Evolutionary conservation across 2,113 vertebrate species (phyloP).

Genomic region (Pteruthius melanotis): DNA sequence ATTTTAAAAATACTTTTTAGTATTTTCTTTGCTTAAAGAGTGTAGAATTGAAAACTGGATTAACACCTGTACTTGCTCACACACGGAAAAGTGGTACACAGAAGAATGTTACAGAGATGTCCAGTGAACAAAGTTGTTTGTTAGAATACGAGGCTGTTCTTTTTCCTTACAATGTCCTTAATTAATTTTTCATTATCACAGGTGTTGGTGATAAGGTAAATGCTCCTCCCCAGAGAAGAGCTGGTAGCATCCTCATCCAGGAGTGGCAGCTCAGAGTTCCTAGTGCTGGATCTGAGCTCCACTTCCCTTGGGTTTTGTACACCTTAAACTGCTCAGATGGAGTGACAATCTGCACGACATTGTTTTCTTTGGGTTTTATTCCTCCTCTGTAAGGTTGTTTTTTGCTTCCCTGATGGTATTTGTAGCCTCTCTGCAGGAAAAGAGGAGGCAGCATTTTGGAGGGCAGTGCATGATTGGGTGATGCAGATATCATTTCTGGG

Average conservation of each 20-base stretch:
- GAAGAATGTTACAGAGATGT: neutral
- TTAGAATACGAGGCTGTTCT: neutral
- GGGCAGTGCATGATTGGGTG: rapidly evolving
- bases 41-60: neutral
- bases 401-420: neutral
- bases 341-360: rapidly evolving
- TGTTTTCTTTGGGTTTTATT: neutral
- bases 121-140: neutral
- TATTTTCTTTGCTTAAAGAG: neutral
- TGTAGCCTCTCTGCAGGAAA: neutral
- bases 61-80: neutral
- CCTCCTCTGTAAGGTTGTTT: neutral
- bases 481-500: neutral
- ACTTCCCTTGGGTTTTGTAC: neutral
- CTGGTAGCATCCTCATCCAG: neutral
- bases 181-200: neutral
- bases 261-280: neutral
- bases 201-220: neutral
- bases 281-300: neutral
- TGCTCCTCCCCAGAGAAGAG: neutral
- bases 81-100: neutral
- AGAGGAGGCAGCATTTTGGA: neutral
- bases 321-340: neutral
- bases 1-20: neutral
- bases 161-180: neutral